Conservation (phyloP, 2,797 vertebrate species). For the Alouatta caraya region DNA sequence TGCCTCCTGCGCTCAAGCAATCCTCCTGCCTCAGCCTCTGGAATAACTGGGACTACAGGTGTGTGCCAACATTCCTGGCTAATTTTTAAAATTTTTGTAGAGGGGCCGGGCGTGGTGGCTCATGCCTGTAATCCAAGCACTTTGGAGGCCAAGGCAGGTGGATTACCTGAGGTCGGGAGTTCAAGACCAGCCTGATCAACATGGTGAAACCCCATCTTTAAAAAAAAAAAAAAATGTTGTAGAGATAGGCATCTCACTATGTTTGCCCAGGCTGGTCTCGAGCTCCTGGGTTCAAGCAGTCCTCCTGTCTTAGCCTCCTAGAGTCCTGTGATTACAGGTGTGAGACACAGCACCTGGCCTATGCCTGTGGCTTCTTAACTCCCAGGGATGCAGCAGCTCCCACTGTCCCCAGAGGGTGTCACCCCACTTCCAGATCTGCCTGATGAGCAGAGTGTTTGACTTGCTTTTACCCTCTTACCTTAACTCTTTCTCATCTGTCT, state of each 20-base stretch:
- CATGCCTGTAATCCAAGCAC: too few species aligned
- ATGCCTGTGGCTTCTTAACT: background rate
- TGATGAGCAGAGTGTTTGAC: background rate
- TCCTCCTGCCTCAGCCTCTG: background rate
- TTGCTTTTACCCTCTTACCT: background rate
- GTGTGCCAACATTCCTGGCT: background rate
- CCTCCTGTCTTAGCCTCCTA: background rate
- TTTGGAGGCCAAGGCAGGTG: too few species aligned
- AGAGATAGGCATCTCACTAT: background rate
- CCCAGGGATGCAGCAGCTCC: background rate
- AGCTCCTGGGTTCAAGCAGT: background rate
- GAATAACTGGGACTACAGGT: background rate
- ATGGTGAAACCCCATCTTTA: too few species aligned
- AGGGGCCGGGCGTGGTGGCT: too few species aligned
- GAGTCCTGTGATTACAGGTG: background rate
- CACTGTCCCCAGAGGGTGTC: background rate
- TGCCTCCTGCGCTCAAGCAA: background rate
- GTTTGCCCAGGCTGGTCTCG: background rate
- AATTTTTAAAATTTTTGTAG: background rate
- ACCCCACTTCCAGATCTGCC: background rate
- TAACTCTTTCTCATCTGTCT: background rate
- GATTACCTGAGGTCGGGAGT: too few species aligned
- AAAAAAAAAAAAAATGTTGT: too few species aligned
- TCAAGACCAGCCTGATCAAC: too few species aligned
- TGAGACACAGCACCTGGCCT: background rate